Evolutionary conservation across 2,797 vertebrate species (phyloP).

Genomic region (Tympanoctomys barrerae): DNA sequence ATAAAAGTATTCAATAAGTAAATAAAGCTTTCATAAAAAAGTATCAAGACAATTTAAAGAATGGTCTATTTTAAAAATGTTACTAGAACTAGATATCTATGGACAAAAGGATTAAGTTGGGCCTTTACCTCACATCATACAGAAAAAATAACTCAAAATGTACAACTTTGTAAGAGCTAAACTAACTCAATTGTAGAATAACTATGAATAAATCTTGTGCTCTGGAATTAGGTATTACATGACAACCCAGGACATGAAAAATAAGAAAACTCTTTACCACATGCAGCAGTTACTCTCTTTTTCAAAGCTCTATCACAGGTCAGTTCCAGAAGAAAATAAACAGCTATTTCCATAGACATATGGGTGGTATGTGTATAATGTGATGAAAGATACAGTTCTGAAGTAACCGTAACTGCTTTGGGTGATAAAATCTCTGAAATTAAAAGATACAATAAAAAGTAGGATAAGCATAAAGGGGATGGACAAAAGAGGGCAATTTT

Average conservation of each 20-base stretch:
- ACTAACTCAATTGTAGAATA: background rate
- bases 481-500: background rate
- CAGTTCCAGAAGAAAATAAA: constrained; percentile 39
- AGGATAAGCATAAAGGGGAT: background rate
- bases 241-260: background rate
- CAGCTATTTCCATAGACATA: background rate
- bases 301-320: background rate
- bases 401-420: constrained; percentile 29
- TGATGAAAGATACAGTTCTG: constrained; percentile 2
- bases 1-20: background rate
- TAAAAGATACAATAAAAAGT: constrained; percentile 46
- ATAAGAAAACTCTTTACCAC: background rate
- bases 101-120: background rate
- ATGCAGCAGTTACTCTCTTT: background rate
- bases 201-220: background rate
- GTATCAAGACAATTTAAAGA: background rate
- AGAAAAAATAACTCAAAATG: background rate
- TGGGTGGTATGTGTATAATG: background rate
- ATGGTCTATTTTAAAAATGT: background rate
- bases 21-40: background rate
- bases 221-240: background rate
- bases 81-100: background rate
- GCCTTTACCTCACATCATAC: background rate
- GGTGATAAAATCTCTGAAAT: constrained; percentile 37
- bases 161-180: background rate